These are phyloP conservation scores for Saturnia japonica DNA, from an alignment of 2,888 invertebrate genomes.

Conservation along the genomic window DNA sequence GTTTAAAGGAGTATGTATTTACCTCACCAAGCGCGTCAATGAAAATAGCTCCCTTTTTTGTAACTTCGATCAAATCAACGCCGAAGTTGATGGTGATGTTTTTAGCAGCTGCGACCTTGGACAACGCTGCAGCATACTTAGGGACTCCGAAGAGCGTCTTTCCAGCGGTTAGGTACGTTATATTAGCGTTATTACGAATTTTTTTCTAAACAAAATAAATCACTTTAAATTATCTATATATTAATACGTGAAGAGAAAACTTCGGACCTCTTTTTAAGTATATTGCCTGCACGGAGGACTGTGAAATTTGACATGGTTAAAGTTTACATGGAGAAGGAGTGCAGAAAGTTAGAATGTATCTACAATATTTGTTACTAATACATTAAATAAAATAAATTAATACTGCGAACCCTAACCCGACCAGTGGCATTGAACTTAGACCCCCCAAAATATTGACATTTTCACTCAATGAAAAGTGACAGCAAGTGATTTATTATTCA, in stretches of 20 bases:
- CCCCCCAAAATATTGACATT: too few species aligned
- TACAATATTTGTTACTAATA: too few species aligned
- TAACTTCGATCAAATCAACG: slow-evolving; percentile 88
- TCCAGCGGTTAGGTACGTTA: slow-evolving; percentile 92
- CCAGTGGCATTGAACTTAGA: too few species aligned
- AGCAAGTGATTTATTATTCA: too few species aligned
- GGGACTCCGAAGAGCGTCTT: slow-evolving; percentile 93
- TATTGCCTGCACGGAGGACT: too few species aligned
- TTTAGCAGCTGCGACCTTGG: slow-evolving; percentile 85
- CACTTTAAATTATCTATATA: background rate
- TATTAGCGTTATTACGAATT: slow-evolving; percentile 84
- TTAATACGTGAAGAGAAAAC: too few species aligned
- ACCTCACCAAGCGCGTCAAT: slow-evolving; percentile 81
- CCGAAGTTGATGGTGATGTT: slow-evolving; percentile 88
- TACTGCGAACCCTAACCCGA: too few species aligned
- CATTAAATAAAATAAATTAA: too few species aligned
- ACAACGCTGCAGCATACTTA: slow-evolving; percentile 92
- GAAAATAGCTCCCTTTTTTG: slow-evolving; percentile 89
- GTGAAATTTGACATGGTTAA: too few species aligned
- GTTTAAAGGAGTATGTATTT: slow-evolving; percentile 27
- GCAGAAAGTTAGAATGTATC: background rate
- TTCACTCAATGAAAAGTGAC: too few species aligned
- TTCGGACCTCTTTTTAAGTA: too few species aligned
- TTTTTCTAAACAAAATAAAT: slow-evolving; percentile 39
- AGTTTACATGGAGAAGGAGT: too few species aligned